Evolutionary conservation across 2,113 vertebrate species (phyloP), one percentile per base, ranked within the genome.

Genomic region (Pan paniscus): DNA sequence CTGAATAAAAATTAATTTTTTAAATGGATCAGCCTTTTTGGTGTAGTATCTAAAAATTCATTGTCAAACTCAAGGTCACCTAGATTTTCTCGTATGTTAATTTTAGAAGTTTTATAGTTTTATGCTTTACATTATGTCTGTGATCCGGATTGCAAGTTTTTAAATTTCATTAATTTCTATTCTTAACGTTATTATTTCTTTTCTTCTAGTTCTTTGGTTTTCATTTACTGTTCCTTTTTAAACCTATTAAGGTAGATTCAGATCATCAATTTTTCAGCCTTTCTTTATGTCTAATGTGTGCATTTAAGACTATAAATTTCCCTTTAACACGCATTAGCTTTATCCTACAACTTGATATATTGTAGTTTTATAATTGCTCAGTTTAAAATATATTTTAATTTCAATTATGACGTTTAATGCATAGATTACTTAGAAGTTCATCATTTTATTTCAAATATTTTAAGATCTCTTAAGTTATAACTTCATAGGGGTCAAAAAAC

Each of bases 381-480:
- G 3, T 87, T 92, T 59, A 85, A 89, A 86, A 64, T 70, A 43
- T 38, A 11, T 93, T 92, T n/a, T 79, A 59, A 80, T 59, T 88
- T 94, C 25, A 25, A 76, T 90, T 84, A 12, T 76, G 5, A 55
- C 43, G 86, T 92, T 93, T 84, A 78, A 79, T 4, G 23, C 4
- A 17, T 61, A 40, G 10, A 81, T 70, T 61, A 52, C 81, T 89
- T 82, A 92, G 73, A 48, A 80, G 27, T 67, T 52, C 4, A 59
- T 89, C 81, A 10, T 57, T 91, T 75, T 68, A 59, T 94, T 78
- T 93, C 6, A 96, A 82, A 64, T 90, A 73, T 70, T 46, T 76
- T 75, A 38, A 7, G 12, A 79, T 88, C 90, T 96, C 6, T 92
- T 76, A 86, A 96, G 38, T 83, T 97, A 48, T 80, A 38, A 79